Evolutionary conservation across 2,888 invertebrate genomes (phyloP), one percentile per base, ranked within the genome.

Genomic region (Amphipyra tragopoginis): DNA sequence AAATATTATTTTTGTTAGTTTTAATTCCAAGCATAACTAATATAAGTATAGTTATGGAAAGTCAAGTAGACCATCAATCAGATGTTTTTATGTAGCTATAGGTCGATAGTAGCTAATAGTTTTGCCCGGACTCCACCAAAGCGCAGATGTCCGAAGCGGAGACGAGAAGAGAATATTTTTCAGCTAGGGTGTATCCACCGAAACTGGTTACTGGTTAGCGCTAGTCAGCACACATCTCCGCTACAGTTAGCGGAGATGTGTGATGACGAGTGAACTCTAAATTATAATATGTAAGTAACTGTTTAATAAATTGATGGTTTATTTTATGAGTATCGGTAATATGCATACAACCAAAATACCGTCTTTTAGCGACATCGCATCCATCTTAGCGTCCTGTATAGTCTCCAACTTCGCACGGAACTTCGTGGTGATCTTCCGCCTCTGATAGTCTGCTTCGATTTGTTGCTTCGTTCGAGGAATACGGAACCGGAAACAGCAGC

Each of bases 381-480:
- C 98, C 97, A 98, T 97, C 86, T 98, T 97, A 6, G 97, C 96
- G 86, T 98, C 98, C 82, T 97, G 97, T 77, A 98, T 97, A 75
- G 97, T 96, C 82, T 97, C 96, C 48, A 98, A 93, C 83, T 98
- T 96, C 78, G 97, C 96, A 9, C 97, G 96, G 88, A 98, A 98
- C 88, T 97, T 98, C 77, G 96, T 96, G 0, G 98, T 97, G 49
- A 98, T 96, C 88, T 96, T 97, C 81, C 97, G 97, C 15, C 98
- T 95, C 80, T 97, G 97, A 90, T 97, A 98, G 90, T 99, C 98
- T 0, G 98, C 98, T 88, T 98, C 98, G 70, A 99, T 99, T 91
- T 99, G 98, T 90, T 98, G 98, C 88, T 98, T 98, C 0, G 99
- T 99, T 55, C 99, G 95, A 0, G 99, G 99, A 75, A 99, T 97